Evolutionary conservation across 2,888 invertebrate species (phyloP).

Genomic region (Drosophila leonis): DNA sequence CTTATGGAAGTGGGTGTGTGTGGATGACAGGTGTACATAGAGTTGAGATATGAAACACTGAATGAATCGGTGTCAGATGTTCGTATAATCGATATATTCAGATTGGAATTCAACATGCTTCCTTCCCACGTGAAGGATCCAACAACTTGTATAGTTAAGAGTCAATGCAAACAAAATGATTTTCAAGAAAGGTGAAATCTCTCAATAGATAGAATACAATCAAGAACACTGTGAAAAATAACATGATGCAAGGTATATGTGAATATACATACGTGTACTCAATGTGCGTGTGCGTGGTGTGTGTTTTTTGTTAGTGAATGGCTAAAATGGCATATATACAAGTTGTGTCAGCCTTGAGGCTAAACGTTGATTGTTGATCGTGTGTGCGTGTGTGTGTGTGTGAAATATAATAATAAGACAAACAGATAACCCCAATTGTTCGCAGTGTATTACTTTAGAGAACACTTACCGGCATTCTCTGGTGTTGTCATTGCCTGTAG

Average conservation of each 20-base stretch:
- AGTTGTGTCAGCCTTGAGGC: constrained; percentile 14
- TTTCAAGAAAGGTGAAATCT: constrained; percentile 81
- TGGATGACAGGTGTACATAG: constrained; percentile 9
- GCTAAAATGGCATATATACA: constrained; percentile 64
- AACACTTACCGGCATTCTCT: constrained; percentile 88
- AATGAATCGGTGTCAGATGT: not conserved
- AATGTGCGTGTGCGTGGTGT: constrained; percentile 31
- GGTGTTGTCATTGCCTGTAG: constrained; percentile 92
- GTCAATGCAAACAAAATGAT: constrained; percentile 36
- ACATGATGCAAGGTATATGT: constrained; percentile 49
- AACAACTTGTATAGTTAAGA: constrained; percentile 20
- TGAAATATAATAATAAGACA: constrained; percentile 7
- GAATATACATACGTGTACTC: constrained; percentile 6
- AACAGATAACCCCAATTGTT: constrained; percentile 4
- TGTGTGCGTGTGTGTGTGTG: not conserved
- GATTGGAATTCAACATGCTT: constrained; percentile 38
- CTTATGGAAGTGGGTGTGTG: constrained; percentile 5
- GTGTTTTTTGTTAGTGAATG: constrained; percentile 42
- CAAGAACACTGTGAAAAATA: constrained; percentile 41
- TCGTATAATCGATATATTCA: constrained; percentile 4
- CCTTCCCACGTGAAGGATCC: not conserved
- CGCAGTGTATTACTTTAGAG: constrained; percentile 1
- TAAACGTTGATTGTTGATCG: constrained; percentile 8
- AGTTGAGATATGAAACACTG: not conserved
- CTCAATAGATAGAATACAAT: constrained; percentile 55